These are phyloP conservation scores for Oreotrochilus melanogaster DNA, from an alignment of 2,113 vertebrate species.

Conservation along the genomic window DNA sequence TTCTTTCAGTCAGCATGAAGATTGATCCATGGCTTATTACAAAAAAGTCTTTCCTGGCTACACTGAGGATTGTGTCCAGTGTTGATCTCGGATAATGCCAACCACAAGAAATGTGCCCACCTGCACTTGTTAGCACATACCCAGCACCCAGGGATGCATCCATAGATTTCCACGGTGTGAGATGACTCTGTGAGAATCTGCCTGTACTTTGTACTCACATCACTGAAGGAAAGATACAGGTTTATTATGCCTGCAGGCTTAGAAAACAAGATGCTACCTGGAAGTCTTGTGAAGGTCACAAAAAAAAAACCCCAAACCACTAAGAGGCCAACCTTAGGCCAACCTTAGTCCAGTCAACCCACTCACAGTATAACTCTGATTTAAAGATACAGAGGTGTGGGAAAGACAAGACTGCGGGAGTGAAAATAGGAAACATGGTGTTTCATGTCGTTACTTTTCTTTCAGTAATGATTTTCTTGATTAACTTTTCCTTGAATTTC, in stretches of 20 bases:
- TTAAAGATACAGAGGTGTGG: not conserved
- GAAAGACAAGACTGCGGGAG: not conserved
- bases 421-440: not conserved
- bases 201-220: not conserved
- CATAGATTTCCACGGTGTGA: not conserved
- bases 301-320: not conserved
- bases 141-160: not conserved
- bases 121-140: not conserved
- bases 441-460: not conserved
- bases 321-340: not conserved
- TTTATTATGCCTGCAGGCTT: not conserved
- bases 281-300: not conserved
- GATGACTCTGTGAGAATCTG: not conserved
- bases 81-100: not conserved
- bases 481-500: not conserved
- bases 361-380: not conserved
- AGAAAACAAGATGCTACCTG: not conserved
- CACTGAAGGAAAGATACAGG: not conserved
- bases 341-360: not conserved
- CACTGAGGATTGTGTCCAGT: accelerated
- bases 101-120: not conserved
- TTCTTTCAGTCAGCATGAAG: not conserved
- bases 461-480: not conserved
- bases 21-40: not conserved
- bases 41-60: not conserved